A percentile compares a stretch with the other conserved stretches of the same genome.
phyloP scores from a whole-genome alignment of 2,888 invertebrate genomes.

The Zhuqinia jingwanae region DNA sequence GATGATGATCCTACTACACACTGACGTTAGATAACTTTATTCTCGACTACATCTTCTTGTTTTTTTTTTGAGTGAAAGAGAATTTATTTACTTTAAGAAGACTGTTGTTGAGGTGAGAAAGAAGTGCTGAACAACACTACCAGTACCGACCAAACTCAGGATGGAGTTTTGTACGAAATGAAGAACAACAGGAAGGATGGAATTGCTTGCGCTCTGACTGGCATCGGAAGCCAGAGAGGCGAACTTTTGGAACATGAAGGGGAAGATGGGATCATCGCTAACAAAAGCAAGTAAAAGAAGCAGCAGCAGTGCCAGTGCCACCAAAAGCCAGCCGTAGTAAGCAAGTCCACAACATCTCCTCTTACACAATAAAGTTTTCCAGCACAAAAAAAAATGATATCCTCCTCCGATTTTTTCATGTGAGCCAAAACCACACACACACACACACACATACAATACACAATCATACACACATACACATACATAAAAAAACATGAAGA shows the following conservation, averaged over 20 bases:
- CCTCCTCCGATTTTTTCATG: slow-evolving; percentile 49
- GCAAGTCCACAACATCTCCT: slow-evolving; percentile 36
- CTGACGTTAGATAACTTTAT: background rate
- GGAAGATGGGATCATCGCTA: slow-evolving; percentile 46
- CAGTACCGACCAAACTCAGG: slow-evolving; percentile 48
- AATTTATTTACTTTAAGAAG: slow-evolving; percentile 60
- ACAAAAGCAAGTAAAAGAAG: slow-evolving; percentile 41
- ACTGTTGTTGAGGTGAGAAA: slow-evolving; percentile 61
- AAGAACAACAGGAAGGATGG: slow-evolving; percentile 54
- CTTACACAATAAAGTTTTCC: slow-evolving; percentile 66
- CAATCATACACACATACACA: slow-evolving; percentile 42
- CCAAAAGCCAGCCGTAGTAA: slow-evolving; percentile 33
- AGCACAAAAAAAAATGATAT: slow-evolving; percentile 49
- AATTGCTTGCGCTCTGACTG: slow-evolving; percentile 58
- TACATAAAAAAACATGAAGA: slow-evolving; percentile 13
- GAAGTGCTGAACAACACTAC: slow-evolving; percentile 53
- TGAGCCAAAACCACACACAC: slow-evolving; percentile 66
- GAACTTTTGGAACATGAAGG: slow-evolving; percentile 52
- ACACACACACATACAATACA: slow-evolving; percentile 37
- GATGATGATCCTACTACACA: too few relatives aligned
- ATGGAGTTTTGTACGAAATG: slow-evolving; percentile 37
- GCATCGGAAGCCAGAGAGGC: slow-evolving; percentile 50
- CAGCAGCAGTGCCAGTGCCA: slow-evolving; percentile 27
- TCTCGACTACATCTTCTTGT: slow-evolving; percentile 34
- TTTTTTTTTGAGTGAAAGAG: slow-evolving; percentile 54